These are phyloP conservation scores for Distichodus sexfasciatus DNA, from an alignment of 2,797 vertebrate species.

Conservation along the genomic window DNA sequence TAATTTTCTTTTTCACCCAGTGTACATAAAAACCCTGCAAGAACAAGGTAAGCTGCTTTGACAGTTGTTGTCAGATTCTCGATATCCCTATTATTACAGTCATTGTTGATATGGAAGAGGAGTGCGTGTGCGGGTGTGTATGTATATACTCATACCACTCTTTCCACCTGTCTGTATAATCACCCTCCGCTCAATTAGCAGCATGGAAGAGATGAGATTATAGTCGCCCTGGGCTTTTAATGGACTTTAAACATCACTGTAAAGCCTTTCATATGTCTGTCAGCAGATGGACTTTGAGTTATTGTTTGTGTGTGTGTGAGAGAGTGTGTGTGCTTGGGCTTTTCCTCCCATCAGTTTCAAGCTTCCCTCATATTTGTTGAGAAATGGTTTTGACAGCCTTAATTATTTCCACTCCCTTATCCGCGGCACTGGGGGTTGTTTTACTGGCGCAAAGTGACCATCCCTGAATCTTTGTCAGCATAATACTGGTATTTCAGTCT, in stretches of 20 bases:
- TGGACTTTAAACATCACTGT: conserved; percentile 54
- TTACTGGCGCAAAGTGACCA: not conserved
- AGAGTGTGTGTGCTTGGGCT: not conserved
- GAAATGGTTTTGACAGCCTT: not conserved
- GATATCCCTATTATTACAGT: not conserved
- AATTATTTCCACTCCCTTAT: not conserved
- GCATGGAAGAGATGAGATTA: not conserved
- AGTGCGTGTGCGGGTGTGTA: not conserved
- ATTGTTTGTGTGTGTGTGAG: not conserved
- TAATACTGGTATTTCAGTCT: not conserved
- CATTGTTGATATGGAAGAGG: conserved; percentile 48
- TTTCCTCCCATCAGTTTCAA: not conserved
- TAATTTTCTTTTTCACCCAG: not conserved
- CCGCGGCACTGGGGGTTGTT: not conserved
- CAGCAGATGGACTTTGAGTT: conserved; percentile 33
- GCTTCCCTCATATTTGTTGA: not conserved
- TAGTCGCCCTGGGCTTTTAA: not conserved
- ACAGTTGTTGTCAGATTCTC: not conserved
- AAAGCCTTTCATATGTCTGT: conserved; percentile 60
- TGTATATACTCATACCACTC: not conserved
- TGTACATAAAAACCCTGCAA: not conserved
- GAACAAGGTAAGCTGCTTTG: not conserved
- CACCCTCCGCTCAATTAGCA: conserved; percentile 6
- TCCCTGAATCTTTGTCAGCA: not conserved
- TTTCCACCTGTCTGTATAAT: conserved; percentile 11